Evolutionary conservation across 2,888 invertebrate species (phyloP).

Genomic region (Neocrepidodera transversa): DNA sequence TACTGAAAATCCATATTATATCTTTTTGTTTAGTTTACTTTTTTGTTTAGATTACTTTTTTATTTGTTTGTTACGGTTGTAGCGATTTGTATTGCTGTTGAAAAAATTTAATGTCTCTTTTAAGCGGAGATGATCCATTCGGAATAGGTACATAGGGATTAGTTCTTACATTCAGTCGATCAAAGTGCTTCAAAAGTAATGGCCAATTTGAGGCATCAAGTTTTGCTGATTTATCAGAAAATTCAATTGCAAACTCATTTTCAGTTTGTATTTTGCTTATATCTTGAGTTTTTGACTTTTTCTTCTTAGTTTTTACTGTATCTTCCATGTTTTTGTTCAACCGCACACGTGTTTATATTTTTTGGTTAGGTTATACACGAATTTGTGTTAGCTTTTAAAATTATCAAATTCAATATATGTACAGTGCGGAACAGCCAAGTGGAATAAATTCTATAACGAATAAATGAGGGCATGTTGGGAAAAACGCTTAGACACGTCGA

Average conservation of each 20-base stretch:
- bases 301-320: conserved; percentile 68
- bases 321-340: conserved; percentile 23
- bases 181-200: conserved; percentile 93
- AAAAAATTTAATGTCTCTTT: conserved; percentile 83
- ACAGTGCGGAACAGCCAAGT: too few relatives aligned
- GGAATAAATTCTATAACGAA: too few relatives aligned
- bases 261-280: conserved; percentile 77
- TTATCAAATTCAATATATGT: not conserved
- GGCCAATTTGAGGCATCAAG: conserved; percentile 95
- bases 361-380: not conserved
- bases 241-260: conserved; percentile 77
- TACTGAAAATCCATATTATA: too few relatives aligned
- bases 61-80: too few relatives aligned
- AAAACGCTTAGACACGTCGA: too few relatives aligned
- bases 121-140: conserved; percentile 90
- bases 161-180: conserved; percentile 90
- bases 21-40: too few relatives aligned
- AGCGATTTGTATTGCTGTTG: too few relatives aligned
- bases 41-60: too few relatives aligned
- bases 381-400: not conserved
- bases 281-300: conserved; percentile 70
- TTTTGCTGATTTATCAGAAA: conserved; percentile 74
- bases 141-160: conserved; percentile 97
- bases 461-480: too few relatives aligned
- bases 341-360: not conserved